Percentiles rank a stretch among this genome's conserved stretches.
Evolutionary conservation across 2,888 invertebrate genomes (phyloP).

Genomic region (Falcaria lacertinaria): DNA sequence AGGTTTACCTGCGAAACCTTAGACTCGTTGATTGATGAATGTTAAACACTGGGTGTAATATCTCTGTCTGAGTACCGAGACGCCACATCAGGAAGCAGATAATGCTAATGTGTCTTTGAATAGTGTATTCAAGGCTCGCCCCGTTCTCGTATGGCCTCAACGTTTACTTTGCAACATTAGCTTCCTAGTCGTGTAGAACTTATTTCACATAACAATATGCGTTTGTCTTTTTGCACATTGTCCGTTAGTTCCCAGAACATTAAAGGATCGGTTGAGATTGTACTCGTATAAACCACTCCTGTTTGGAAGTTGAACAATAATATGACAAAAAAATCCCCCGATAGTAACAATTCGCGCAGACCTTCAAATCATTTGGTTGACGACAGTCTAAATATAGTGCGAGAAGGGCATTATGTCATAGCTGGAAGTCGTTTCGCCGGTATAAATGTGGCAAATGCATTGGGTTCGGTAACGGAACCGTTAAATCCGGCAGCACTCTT

Average conservation of each 20-base stretch:
- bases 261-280: not conserved
- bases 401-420: constrained; percentile 49
- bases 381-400: constrained; percentile 53
- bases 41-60: constrained; percentile 36
- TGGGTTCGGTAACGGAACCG: constrained; percentile 51
- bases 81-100: constrained; percentile 66
- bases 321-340: constrained; percentile 24
- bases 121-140: constrained; percentile 73
- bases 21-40: constrained; percentile 43
- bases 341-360: constrained; percentile 27
- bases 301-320: constrained; percentile 10
- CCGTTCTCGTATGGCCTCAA: constrained; percentile 65
- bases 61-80: constrained; percentile 48
- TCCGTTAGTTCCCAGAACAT: constrained; percentile 1
- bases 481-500: constrained; percentile 39
- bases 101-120: constrained; percentile 76
- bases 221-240: constrained; percentile 3
- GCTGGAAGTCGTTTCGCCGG: constrained; percentile 42
- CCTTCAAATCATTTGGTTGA: constrained; percentile 43
- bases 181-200: constrained; percentile 51
- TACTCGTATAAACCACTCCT: constrained; percentile 4
- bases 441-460: constrained; percentile 52
- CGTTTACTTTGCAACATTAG: constrained; percentile 55
- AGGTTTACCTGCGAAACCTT: constrained; percentile 43
- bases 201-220: constrained; percentile 22